These are phyloP conservation scores for Drosophila grimshawi DNA, from an alignment of 1,140 invertebrate species.

Conservation along the genomic window DNA sequence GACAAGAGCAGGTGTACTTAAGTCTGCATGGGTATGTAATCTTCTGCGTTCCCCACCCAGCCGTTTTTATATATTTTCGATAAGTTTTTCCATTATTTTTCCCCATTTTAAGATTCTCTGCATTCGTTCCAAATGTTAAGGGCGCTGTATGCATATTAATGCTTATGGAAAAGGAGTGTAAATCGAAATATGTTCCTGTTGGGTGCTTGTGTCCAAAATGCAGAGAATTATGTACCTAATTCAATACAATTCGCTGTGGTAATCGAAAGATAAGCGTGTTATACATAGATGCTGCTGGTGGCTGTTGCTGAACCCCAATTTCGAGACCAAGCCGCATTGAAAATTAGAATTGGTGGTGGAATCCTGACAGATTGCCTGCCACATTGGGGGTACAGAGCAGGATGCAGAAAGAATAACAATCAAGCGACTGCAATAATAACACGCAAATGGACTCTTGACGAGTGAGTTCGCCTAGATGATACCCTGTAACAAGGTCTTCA, in stretches of 20 bases:
- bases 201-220: constrained; percentile 25
- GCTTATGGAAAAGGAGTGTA: background rate
- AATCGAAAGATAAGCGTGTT: constrained; percentile 73
- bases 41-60: no score
- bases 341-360: constrained; percentile 37
- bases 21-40: no score
- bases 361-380: constrained; percentile 40
- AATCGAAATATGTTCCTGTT: background rate
- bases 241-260: constrained; percentile 77
- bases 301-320: constrained; percentile 37
- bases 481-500: background rate
- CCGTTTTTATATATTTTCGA: no score
- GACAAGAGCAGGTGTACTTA: no score
- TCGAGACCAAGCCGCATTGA: background rate
- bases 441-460: background rate
- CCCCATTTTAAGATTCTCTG: background rate
- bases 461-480: background rate
- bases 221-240: constrained; percentile 67
- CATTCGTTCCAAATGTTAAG: background rate
- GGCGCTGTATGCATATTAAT: background rate
- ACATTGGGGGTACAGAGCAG: constrained; percentile 26
- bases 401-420: constrained; percentile 79
- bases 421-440: constrained; percentile 67
- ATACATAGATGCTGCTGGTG: constrained; percentile 35
- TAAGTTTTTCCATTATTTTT: background rate